Evolutionary conservation across 2,888 invertebrate species (phyloP).

Genomic region (Acholoe squamosa): DNA sequence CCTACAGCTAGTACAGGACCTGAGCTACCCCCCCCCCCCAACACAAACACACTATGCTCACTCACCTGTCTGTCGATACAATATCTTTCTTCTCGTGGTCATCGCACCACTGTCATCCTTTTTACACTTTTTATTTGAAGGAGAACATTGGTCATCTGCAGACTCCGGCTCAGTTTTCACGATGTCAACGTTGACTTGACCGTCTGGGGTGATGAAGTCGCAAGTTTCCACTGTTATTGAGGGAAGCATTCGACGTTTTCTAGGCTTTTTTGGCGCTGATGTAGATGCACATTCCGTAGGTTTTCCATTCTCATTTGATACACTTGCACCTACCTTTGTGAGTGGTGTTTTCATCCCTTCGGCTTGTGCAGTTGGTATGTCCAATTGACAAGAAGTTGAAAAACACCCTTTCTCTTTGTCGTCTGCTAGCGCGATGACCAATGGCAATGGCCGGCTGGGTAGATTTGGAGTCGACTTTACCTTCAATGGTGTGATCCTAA

Average conservation of each 20-base stretch:
- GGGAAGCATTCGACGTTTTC: neutral
- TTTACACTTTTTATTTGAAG: neutral
- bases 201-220: neutral
- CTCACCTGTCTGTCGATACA: slow-evolving; percentile 17
- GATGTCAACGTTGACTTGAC: neutral
- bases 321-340: neutral
- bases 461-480: too few species aligned
- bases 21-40: too few species aligned
- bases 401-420: neutral
- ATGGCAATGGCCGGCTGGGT: slow-evolving; percentile 22
- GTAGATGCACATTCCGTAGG: neutral
- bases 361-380: neutral
- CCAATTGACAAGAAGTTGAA: neutral
- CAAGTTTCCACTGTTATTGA: neutral
- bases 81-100: slow-evolving; percentile 18
- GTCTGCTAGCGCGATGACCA: slow-evolving; percentile 41
- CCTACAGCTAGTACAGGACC: too few species aligned
- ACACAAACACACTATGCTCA: too few species aligned
- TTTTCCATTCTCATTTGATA: neutral
- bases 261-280: neutral
- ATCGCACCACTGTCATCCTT: neutral
- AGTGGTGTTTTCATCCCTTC: neutral
- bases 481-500: neutral
- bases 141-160: neutral
- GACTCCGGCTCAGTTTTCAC: neutral